Conservation (phyloP, 2,888 invertebrate genomes). For the Seira musarum region DNA sequence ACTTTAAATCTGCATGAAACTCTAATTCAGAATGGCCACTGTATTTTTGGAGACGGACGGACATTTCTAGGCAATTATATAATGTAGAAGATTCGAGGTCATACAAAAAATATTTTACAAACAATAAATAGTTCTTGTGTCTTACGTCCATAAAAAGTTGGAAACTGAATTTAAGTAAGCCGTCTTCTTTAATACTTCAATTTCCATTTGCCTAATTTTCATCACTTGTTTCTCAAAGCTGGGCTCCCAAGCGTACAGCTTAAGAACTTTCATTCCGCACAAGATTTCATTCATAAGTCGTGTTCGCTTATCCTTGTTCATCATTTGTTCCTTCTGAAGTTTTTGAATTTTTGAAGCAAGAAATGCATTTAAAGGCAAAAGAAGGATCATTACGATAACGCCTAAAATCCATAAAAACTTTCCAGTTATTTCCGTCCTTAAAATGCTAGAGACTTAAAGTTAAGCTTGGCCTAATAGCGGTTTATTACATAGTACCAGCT, state of each 20-base stretch:
- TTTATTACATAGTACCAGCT: too few relatives aligned
- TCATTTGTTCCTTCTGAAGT: constrained; percentile 75
- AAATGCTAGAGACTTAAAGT: too few relatives aligned
- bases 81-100: too few relatives aligned
- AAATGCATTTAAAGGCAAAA: constrained; percentile 75
- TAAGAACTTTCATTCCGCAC: constrained; percentile 71
- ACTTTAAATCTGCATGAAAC: too few relatives aligned
- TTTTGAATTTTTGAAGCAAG: constrained; percentile 74
- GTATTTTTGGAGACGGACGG: too few relatives aligned
- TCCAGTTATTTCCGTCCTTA: neutral
- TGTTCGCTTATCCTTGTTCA: constrained; percentile 75
- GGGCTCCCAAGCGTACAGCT: constrained; percentile 69
- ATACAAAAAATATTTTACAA: too few relatives aligned
- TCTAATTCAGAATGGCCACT: too few relatives aligned
- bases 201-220: constrained; percentile 90
- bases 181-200: constrained; percentile 88
- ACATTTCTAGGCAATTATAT: too few relatives aligned
- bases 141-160: constrained; percentile 73
- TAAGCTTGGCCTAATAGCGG: too few relatives aligned
- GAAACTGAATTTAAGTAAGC: constrained; percentile 84
- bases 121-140: neutral
- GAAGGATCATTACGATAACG: constrained; percentile 75
- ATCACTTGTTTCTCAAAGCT: constrained; percentile 75
- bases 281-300: constrained; percentile 76
- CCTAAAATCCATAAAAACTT: too few relatives aligned